A percentile compares a stretch with the other conserved stretches of the same genome.
Conservation (phyloP, 2,888 invertebrate genomes). For the Agrochola circellaris region DNA sequence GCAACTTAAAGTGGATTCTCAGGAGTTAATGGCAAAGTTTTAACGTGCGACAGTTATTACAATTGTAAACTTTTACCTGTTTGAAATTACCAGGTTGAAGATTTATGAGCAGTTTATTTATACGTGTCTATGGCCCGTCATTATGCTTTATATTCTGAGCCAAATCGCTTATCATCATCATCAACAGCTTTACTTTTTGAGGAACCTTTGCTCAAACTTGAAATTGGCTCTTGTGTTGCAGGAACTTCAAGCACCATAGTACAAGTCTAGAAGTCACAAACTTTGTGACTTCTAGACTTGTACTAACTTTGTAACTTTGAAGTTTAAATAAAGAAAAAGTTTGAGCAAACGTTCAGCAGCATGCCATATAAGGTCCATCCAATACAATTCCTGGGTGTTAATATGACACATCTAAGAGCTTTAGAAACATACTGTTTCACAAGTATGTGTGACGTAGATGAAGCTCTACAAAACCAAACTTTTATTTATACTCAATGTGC, state of each 20-base stretch:
- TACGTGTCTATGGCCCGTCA: neutral
- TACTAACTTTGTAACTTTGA: no score
- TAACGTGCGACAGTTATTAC: neutral
- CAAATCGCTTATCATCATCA: neutral
- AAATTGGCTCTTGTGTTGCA: no score
- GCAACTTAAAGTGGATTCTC: no score
- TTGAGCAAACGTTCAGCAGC: neutral
- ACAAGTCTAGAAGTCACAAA: no score
- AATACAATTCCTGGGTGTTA: neutral
- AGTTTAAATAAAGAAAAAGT: neutral
- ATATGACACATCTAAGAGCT: neutral
- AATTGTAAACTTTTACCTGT: neutral
- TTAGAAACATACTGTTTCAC: neutral
- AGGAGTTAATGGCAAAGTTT: neutral
- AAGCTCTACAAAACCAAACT: neutral
- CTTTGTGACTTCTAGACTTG: no score
- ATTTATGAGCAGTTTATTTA: neutral
- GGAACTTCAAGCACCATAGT: no score
- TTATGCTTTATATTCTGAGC: slow-evolving; percentile 3
- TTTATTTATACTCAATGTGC: neutral
- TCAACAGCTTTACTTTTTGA: neutral
- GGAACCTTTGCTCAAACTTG: neutral
- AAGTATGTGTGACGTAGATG: neutral
- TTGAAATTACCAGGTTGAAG: neutral
- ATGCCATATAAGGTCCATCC: neutral